Evolutionary conservation across 2,797 vertebrate genomes (phyloP), one percentile per base, ranked within the genome.

Genomic region (Sebastes minor): DNA sequence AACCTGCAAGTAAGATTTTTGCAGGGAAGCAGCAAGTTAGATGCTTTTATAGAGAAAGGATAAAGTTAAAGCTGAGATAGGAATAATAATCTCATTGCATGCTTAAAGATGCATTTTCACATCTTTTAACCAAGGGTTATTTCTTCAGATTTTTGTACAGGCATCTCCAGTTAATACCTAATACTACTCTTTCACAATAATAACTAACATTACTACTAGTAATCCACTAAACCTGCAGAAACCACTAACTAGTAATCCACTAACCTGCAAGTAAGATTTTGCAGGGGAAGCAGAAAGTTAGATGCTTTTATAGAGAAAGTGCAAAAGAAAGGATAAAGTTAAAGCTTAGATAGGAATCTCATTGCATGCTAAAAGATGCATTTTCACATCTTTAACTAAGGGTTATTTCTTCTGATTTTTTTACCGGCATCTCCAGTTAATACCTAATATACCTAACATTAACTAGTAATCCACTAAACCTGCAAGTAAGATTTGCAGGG

Each of bases 21-120:
- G 46, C 28, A 63, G 28, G 46, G 75, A 77, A 52, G 60, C 69
- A 23, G 75, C 32, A 71, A 52, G 62, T 10, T 56, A 56, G 57
- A 79, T 88, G 81, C 55, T 78, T 77, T 66, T 46, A 66, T 53
- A 22, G 49, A 23, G 30, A 61, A 76, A 76, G 18, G 20, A 71
- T 4, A 84, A 89, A 89, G 81, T 91, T 88, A 25, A 89, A 72
- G 42, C 12, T 70, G 3, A n/a, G 8, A 76, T 52, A 18, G 3
- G 4, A 28, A 42, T 22, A 6, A 67, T 23, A 12, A 61, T 16
- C 5, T 14, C 3, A 4, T n/a, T 23, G 4, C 16, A 64, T 35
- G 2, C n/a, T 61, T 53, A 33, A 55, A 30, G 2, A 14, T 74
- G n/a, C 2, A 8, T 52, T 70, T 72, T 32, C 18, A n/a, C 3